Evolutionary conservation across 1,140 invertebrate species (phyloP), one percentile per base, ranked within the genome.

Genomic region (Elymnias hypermnestra): DNA sequence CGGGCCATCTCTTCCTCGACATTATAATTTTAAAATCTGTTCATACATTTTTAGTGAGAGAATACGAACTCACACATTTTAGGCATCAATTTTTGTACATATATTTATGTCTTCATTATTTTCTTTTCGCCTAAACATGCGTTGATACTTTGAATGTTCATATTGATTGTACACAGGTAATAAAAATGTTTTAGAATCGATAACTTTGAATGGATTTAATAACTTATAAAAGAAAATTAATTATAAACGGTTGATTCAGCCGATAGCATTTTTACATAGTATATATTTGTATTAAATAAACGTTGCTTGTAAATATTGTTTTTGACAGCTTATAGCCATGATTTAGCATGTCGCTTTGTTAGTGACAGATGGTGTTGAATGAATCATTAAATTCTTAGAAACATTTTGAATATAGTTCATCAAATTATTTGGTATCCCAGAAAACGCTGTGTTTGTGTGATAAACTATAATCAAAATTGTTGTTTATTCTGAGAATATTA

Each of bases 141-240:
- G 29, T 7, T 12, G 6, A 21, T 2, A 7, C n/a, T 15, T 15
- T 55, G 23, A 51, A 28, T 45, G 45, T 29, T 53, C 39, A 46
- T 50, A 55, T 50, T 57, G 39, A 46, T 38, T 48, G 29, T 59
- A 53, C 45, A 43, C 39, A 51, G 40, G 51, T 40, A 44, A 33
- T 43, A 36, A 36, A 13, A 33, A 19, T 43, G 19, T 33, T 43
- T 33, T 35, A 36, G 22, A 36, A 26, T 22, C 33, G 29, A 29
- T 51, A 48, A 48, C 45, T 57, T 55, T 44, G 36, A 48, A 55
- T 41, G 36, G 37, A 50, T 37, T 10, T 10, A 19, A 19, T 33
- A 33, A 33, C 29, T 7, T 33, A 33, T 33, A 36, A 36, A 36
- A 13, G 19, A 12, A 36, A 36, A 36, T 36, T 36, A 36, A 36